Conservation (phyloP, 2,113 vertebrate species). For the Ceyx margarethae region DNA sequence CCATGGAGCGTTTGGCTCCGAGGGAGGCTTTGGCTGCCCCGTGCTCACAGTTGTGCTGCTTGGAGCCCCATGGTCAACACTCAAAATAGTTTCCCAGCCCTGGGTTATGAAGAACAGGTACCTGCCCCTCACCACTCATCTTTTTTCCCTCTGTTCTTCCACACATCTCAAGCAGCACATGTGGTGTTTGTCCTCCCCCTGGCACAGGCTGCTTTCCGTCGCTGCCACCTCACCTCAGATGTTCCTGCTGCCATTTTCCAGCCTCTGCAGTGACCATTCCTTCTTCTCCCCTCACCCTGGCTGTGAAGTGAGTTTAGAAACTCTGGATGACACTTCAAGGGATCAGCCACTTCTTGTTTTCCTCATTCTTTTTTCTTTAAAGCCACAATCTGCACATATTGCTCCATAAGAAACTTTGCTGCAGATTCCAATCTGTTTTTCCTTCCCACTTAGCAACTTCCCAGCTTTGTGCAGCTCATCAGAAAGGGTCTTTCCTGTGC, state of each 20-base stretch:
- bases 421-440: neutral
- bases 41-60: slow-evolving; percentile 36
- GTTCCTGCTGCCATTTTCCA: slow-evolving; percentile 21
- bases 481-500: neutral
- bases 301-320: slow-evolving; percentile 21
- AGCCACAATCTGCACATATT: neutral
- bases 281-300: neutral
- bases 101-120: slow-evolving; percentile 9
- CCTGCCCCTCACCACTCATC: neutral
- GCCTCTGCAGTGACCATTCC: slow-evolving; percentile 21
- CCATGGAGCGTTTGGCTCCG: neutral
- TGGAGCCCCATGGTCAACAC: neutral
- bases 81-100: slow-evolving; percentile 17
- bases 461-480: neutral
- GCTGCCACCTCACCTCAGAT: neutral
- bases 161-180: neutral
- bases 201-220: slow-evolving; percentile 28
- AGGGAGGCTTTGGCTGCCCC: slow-evolving; percentile 35
- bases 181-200: neutral
- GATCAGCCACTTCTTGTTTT: slow-evolving; percentile 5
- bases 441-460: neutral
- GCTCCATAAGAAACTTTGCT: neutral
- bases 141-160: neutral
- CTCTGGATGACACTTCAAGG: slow-evolving; percentile 31
- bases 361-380: slow-evolving; percentile 17